Evolutionary conservation across 2,888 invertebrate genomes (phyloP).

Genomic region (Cartodere bifasciata): DNA sequence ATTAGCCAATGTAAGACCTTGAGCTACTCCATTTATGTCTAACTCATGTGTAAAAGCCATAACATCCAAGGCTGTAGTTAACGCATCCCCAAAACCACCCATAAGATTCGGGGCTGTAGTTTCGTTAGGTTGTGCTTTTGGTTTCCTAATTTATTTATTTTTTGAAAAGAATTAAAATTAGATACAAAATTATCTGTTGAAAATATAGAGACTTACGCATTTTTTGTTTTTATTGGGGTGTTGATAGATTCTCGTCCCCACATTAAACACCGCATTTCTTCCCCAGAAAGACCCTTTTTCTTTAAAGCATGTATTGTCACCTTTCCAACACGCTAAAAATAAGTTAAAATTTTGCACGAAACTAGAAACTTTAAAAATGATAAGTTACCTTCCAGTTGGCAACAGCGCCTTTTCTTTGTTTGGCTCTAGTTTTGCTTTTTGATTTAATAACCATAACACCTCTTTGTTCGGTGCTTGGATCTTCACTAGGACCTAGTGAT

Average conservation of each 20-base stretch:
- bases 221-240: constrained; percentile 63
- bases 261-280: constrained; percentile 75
- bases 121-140: constrained; percentile 36
- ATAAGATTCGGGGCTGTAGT: constrained; percentile 35
- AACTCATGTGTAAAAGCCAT: constrained; percentile 69
- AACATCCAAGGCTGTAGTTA: constrained; percentile 68
- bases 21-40: constrained; percentile 24
- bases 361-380: constrained; percentile 2
- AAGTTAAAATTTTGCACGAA: constrained; percentile 3
- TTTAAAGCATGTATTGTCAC: constrained; percentile 74
- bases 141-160: constrained; percentile 20
- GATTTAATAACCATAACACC: constrained; percentile 98
- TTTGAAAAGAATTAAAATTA: constrained; percentile 1
- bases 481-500: constrained; percentile 69
- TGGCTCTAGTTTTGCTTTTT: constrained; percentile 90
- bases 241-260: constrained; percentile 85
- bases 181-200: no score
- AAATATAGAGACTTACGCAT: constrained; percentile 25
- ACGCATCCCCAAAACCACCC: constrained; percentile 44
- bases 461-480: constrained; percentile 72
- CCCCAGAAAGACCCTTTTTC: constrained; percentile 73
- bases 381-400: constrained; percentile 89
- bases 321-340: constrained; percentile 64
- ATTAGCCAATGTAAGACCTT: constrained; percentile 25
- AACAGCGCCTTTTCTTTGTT: constrained; percentile 90